Conservation (phyloP, 2,113 vertebrate species). For the Ictalurus punctatus region DNA sequence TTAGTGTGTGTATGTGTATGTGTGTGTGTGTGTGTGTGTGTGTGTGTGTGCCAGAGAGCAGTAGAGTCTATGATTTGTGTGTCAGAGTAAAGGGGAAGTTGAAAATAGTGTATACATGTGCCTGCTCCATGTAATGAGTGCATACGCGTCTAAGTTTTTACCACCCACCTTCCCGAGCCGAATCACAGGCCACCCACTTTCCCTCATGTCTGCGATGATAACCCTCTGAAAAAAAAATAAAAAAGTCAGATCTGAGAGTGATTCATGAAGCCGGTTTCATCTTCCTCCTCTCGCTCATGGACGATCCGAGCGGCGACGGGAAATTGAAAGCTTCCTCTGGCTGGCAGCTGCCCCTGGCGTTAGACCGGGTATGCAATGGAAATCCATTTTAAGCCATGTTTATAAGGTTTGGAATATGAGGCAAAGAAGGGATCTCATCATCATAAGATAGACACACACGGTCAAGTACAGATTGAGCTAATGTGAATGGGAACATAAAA, state of each 20-base stretch:
- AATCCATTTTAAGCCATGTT: conserved; percentile 39
- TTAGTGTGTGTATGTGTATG: conserved; percentile 33
- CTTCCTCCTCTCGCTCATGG: conserved; percentile 30
- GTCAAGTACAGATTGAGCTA: background rate
- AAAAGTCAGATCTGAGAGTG: background rate
- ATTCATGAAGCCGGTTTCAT: conserved; percentile 23
- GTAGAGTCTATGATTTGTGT: conserved; percentile 37
- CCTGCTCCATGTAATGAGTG: conserved; percentile 36
- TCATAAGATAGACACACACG: conserved; percentile 8
- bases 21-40: conserved; percentile 30
- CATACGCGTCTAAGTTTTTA: conserved; percentile 36
- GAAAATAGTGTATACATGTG: conserved; percentile 23
- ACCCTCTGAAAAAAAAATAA: background rate
- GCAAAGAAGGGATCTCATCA: conserved; percentile 30
- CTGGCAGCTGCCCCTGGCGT: conserved; percentile 6
- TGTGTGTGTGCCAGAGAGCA: conserved; percentile 34
- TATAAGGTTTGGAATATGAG: conserved; percentile 35
- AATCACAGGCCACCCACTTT: conserved; percentile 36
- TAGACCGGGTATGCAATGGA: conserved; percentile 9
- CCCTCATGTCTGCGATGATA: conserved; percentile 41
- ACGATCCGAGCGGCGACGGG: background rate
- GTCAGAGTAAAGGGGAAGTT: background rate
- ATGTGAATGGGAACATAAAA: conserved; percentile 50
- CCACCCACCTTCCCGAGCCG: background rate
- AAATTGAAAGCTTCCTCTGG: conserved; percentile 35